These are phyloP conservation scores for Raillietiella orientalis DNA, from an alignment of 2,888 invertebrate genomes.

Conservation along the genomic window DNA sequence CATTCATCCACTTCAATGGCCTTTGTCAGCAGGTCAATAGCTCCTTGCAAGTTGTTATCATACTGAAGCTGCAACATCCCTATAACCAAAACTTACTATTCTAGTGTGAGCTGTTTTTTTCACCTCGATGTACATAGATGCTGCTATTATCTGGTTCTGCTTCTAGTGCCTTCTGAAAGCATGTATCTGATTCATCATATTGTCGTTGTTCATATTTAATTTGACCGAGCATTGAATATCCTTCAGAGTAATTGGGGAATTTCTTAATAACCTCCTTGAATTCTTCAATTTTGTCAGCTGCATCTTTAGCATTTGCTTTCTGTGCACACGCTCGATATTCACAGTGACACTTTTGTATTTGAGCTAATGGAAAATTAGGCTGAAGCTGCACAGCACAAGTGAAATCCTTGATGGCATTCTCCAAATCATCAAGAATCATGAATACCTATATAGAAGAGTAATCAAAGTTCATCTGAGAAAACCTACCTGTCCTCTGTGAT, in stretches of 20 bases:
- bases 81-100: constrained; percentile 3
- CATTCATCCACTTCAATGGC: constrained; percentile 61
- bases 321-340: constrained; percentile 31
- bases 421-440: constrained; percentile 41
- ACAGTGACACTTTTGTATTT: constrained; percentile 64
- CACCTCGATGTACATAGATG: constrained; percentile 52
- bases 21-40: constrained; percentile 37
- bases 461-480: constrained; percentile 2
- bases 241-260: constrained; percentile 56
- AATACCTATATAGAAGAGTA: constrained; percentile 25
- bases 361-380: constrained; percentile 51
- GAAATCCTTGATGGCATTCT: constrained; percentile 49
- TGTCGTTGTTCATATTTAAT: constrained; percentile 35
- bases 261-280: constrained; percentile 40
- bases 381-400: constrained; percentile 44
- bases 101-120: constrained; percentile 4
- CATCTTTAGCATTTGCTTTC: background rate
- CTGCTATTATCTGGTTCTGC: constrained; percentile 56
- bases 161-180: constrained; percentile 43
- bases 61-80: constrained; percentile 39
- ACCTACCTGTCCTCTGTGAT: constrained; percentile 41
- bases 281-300: constrained; percentile 20
- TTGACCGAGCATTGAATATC: constrained; percentile 61
- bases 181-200: constrained; percentile 44
- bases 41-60: constrained; percentile 44